Percentiles rank a stretch among this genome's conserved stretches.
These are phyloP conservation scores for Temnothorax longispinosus DNA, from an alignment of 1,140 invertebrate genomes.

Conservation along the genomic window DNA sequence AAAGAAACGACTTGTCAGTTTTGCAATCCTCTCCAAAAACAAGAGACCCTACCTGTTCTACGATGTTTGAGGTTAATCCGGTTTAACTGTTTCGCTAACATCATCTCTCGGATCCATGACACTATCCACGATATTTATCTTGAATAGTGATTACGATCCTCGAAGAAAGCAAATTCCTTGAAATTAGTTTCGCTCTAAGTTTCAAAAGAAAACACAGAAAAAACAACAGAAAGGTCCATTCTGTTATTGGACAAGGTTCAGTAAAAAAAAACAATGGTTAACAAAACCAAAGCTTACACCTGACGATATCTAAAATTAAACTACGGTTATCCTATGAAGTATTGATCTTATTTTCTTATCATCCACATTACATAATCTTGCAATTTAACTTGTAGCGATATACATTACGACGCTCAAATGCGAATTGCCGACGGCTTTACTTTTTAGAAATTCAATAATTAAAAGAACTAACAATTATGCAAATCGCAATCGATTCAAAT, in stretches of 20 bases:
- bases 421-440: background rate
- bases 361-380: background rate
- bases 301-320: background rate
- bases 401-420: background rate
- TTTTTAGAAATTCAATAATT: background rate
- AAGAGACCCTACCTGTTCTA: constrained; percentile 35
- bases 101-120: background rate
- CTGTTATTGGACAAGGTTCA: background rate
- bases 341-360: background rate
- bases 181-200: background rate
- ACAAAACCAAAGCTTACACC: background rate
- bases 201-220: background rate
- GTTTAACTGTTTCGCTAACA: constrained; percentile 62
- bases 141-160: constrained; percentile 21
- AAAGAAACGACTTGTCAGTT: constrained; percentile 73
- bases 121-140: constrained; percentile 31
- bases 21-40: constrained; percentile 58
- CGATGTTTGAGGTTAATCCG: constrained; percentile 59
- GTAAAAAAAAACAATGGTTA: too few species aligned
- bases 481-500: background rate
- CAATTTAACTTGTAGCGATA: background rate
- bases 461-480: background rate
- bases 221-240: background rate
- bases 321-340: background rate
- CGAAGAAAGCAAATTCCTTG: background rate